Evolutionary conservation across 2,888 invertebrate genomes (phyloP).

Genomic region (Pasiphila rectangulata): DNA sequence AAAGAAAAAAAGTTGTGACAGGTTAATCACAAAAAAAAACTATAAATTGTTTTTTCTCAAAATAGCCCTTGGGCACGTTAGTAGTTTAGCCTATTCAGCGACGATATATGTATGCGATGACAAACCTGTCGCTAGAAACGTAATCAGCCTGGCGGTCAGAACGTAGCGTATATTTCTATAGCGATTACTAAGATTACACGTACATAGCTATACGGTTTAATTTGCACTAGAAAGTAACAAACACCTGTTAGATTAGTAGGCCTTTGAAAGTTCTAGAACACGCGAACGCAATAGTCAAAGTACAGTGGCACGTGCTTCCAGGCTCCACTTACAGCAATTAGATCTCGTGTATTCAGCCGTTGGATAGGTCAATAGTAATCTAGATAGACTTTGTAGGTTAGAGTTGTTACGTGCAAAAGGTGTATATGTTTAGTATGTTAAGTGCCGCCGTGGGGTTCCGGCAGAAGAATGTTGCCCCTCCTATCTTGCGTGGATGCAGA

Average conservation of each 20-base stretch:
- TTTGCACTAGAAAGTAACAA: slow-evolving; percentile 17
- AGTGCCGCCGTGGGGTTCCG: no score
- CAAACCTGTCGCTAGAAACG: no score
- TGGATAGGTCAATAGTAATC: background rate
- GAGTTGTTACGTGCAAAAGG: background rate
- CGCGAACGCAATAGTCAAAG: slow-evolving; percentile 4
- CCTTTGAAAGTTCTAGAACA: slow-evolving; percentile 21
- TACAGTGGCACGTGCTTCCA: slow-evolving; percentile 12
- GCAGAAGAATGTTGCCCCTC: no score
- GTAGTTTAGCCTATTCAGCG: no score
- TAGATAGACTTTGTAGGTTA: slow-evolving; percentile 2
- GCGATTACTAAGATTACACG: slow-evolving; percentile 9
- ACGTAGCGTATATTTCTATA: no score
- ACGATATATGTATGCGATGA: no score
- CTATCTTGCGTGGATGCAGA: no score
- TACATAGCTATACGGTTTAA: slow-evolving; percentile 5
- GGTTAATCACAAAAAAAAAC: no score
- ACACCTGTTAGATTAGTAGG: slow-evolving; percentile 18
- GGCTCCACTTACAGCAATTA: slow-evolving; percentile 43
- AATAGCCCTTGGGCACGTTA: no score
- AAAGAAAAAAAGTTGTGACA: no score
- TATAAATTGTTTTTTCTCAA: no score
- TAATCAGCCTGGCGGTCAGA: no score
- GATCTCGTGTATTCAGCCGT: slow-evolving; percentile 42
- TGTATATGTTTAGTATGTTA: background rate